These are phyloP conservation scores for Prochilodus magdalenae DNA, from an alignment of 2,113 vertebrate genomes.

Conservation along the genomic window DNA sequence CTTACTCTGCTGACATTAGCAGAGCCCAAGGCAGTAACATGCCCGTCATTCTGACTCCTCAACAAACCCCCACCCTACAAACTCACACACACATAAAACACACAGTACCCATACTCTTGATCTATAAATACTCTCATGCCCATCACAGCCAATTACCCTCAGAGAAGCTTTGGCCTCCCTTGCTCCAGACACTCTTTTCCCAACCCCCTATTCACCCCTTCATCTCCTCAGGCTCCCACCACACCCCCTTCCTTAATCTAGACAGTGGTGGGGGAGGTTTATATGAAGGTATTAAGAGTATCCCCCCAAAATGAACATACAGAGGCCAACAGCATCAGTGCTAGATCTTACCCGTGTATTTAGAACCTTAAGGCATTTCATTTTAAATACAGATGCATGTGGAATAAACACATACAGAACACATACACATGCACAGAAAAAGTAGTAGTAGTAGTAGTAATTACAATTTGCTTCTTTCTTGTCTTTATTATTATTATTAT, in stretches of 20 bases:
- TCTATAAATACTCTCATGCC: constrained; percentile 57
- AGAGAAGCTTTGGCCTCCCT: not conserved
- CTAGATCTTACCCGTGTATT: not conserved
- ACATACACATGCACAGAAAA: not conserved
- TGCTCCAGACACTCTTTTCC: constrained; percentile 13
- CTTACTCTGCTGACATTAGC: constrained; percentile 32
- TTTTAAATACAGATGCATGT: too few species aligned
- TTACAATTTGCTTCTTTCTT: too few species aligned
- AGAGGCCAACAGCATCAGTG: not conserved
- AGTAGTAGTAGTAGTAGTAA: not conserved
- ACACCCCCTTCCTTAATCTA: not conserved
- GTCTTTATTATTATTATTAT: too few species aligned
- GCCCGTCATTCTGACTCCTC: not conserved
- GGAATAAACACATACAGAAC: not conserved
- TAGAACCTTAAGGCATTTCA: not conserved
- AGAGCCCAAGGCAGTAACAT: constrained; percentile 26
- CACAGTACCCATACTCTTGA: constrained; percentile 29
- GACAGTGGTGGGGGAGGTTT: constrained; percentile 3
- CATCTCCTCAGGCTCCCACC: constrained; percentile 1
- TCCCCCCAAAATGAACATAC: constrained; percentile 1
- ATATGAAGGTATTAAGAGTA: not conserved
- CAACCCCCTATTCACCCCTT: constrained; percentile 1
- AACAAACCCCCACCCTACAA: constrained; percentile 9
- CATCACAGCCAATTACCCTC: constrained; percentile 54
- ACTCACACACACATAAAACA: constrained; percentile 20